phyloP scores from a whole-genome alignment of 2,113 vertebrate genomes.

The Craseonycteris thonglongyai region DNA sequence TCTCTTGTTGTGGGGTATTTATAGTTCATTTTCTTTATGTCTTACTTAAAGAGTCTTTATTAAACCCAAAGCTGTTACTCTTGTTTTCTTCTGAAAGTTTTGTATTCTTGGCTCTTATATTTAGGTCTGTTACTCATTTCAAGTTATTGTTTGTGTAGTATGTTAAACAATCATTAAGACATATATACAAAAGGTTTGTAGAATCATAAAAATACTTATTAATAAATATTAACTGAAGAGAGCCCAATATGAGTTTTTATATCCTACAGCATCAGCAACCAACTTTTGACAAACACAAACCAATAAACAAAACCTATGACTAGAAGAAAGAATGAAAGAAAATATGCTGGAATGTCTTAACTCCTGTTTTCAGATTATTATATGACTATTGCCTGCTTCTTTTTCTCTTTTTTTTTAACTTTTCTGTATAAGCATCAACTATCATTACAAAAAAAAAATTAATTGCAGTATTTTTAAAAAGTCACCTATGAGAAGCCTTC shows the following conservation, averaged over 20 bases:
- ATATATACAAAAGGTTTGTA: neutral
- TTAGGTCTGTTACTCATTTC: neutral
- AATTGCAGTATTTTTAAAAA: neutral
- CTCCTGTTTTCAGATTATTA: neutral
- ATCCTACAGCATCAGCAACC: neutral
- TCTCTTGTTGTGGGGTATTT: neutral
- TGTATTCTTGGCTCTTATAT: neutral
- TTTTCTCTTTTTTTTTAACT: neutral
- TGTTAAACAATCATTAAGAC: neutral
- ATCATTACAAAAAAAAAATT: neutral
- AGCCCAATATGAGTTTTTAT: neutral
- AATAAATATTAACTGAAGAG: neutral
- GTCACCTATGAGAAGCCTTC: neutral
- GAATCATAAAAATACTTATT: neutral
- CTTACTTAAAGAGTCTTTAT: neutral
- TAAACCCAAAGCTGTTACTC: neutral
- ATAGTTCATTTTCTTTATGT: neutral
- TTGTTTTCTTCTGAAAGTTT: neutral
- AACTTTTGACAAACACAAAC: neutral
- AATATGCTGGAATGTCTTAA: neutral
- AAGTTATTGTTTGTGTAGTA: neutral
- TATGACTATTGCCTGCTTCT: neutral
- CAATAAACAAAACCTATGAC: neutral
- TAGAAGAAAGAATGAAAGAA: neutral
- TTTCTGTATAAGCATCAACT: neutral